Base-by-base conservation (phyloP, 1,140 invertebrate species). In the Drosophila truncata region DNA sequence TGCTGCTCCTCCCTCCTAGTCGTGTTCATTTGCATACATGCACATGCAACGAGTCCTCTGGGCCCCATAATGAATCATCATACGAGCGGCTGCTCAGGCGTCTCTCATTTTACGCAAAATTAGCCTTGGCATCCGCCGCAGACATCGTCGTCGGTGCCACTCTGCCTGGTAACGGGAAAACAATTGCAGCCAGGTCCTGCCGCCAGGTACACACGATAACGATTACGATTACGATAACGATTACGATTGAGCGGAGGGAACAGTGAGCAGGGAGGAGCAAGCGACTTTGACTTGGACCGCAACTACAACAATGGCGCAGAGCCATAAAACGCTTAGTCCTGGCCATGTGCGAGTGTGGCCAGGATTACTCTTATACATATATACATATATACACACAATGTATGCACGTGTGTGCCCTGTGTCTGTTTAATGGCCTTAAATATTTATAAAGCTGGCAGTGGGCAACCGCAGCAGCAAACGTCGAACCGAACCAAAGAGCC, bases 21-120 rank as follows among this genome's bases (percentile, higher is more conserved):
- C 46, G 42, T 76, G 58, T 75, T 65, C 80, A 88, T 88, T 88
- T 88, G 84, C 84, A 88, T 88, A 82, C 29, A 57, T 66, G 72
- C 62, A 66, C 74, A 77, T 67, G 49, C 73, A 77, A 57, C 63
- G 73, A 39, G 55, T 65, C 73, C 74, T 29, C 18, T 35, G 63
- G 58, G 73, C 11, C 18, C 49, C 62, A 83, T 88, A 88, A 84
- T 87, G 84, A 87, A 88, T 87, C 80, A 87, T 87, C 80, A 87
- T 88, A 62, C 72, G 58, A 41, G 71, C 74, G 65, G 62, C 59
- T 65, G 82, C 73, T 64, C 47, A 41, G 49, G 49, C 63, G 41
- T 41, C 57, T 70, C 84, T 87, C 77, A 88, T 88, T 88, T 88
- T 74, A 88, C 85, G 84, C 80, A 84, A 90, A 90, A 88, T 88